These are phyloP conservation scores for Gymnarchus niloticus DNA, from an alignment of 2,113 vertebrate species.

Conservation along the genomic window DNA sequence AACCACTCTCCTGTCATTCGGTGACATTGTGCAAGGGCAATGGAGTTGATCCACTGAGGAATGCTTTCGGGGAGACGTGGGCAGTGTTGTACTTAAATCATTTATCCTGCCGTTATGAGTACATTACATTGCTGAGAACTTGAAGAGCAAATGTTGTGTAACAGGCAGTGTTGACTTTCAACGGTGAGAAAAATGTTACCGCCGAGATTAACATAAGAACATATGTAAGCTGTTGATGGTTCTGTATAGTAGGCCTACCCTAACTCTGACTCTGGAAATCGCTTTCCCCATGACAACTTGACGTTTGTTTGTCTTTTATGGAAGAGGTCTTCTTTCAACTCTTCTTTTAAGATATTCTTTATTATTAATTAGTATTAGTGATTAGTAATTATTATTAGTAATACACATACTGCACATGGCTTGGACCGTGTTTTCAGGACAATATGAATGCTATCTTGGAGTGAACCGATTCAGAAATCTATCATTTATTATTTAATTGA, in stretches of 20 bases:
- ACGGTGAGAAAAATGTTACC: not conserved
- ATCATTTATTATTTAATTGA: not conserved
- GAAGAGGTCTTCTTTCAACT: not conserved
- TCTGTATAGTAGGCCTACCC: slow-evolving; percentile 12
- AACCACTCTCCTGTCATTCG: not conserved
- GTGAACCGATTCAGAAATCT: slow-evolving; percentile 15
- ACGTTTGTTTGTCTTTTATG: not conserved
- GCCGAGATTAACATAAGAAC: not conserved
- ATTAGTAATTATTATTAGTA: too few species aligned
- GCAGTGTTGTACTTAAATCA: not conserved
- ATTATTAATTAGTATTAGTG: too few species aligned
- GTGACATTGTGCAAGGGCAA: not conserved
- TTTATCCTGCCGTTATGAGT: not conserved
- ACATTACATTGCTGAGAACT: not conserved
- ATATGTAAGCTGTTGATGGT: not conserved
- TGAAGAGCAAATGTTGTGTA: not conserved
- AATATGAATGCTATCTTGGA: not conserved
- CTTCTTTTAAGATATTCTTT: too few species aligned
- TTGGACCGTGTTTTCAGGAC: not conserved
- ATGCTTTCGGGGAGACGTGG: not conserved
- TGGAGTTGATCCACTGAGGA: not conserved
- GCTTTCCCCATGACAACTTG: not conserved
- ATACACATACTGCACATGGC: not conserved
- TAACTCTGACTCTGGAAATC: not conserved
- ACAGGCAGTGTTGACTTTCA: not conserved